Evolutionary conservation across 2,888 invertebrate species (phyloP).

Genomic region (Lycaena phlaeas): DNA sequence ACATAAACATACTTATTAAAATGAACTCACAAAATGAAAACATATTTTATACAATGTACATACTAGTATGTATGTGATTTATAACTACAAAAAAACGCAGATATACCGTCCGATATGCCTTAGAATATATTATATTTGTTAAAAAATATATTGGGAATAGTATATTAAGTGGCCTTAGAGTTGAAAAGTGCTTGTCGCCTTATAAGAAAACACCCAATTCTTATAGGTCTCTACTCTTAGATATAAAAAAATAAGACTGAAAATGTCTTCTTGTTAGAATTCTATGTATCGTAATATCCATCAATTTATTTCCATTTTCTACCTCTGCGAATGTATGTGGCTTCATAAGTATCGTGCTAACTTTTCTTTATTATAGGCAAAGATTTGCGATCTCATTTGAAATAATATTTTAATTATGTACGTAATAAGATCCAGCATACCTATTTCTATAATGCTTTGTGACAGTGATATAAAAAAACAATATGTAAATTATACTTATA

Average conservation of each 20-base stretch:
- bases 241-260: slow-evolving; percentile 10
- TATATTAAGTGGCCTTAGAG: neutral
- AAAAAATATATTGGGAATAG: too few relatives aligned
- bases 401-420: slow-evolving; percentile 4
- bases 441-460: too few relatives aligned
- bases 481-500: too few relatives aligned
- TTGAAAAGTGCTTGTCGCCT: neutral
- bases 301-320: neutral
- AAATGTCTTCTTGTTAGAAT: slow-evolving; percentile 9
- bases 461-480: too few relatives aligned
- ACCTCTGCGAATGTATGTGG: slow-evolving; percentile 2
- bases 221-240: slow-evolving; percentile 1
- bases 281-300: slow-evolving; percentile 1
- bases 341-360: slow-evolving; percentile 2
- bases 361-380: slow-evolving; percentile 9
- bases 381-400: slow-evolving; percentile 12
- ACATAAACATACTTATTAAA: too few relatives aligned
- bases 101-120: slow-evolving; percentile 10
- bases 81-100: too few relatives aligned
- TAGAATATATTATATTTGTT: slow-evolving; percentile 3
- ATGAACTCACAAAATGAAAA: too few relatives aligned
- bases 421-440: neutral
- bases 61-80: too few relatives aligned
- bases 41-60: too few relatives aligned
- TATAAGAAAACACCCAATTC: neutral